Conservation (phyloP, 2,113 vertebrate species). For the Daphoenositta chrysoptera region DNA sequence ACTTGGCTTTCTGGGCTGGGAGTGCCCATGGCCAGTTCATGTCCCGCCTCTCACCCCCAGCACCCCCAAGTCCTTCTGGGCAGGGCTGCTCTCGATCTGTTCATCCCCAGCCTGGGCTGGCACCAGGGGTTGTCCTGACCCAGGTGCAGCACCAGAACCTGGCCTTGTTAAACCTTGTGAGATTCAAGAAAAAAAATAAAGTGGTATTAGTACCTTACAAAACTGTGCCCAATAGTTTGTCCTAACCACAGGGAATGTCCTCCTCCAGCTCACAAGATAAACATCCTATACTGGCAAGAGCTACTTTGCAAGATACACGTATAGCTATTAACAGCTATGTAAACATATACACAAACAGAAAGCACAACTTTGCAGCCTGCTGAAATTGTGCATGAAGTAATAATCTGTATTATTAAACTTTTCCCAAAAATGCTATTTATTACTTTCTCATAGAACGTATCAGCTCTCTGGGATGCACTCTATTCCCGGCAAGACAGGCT, state of each 20-base stretch:
- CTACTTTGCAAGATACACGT: not conserved
- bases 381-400: not conserved
- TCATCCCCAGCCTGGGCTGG: not conserved
- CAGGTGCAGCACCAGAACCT: not conserved
- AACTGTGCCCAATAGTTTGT: not conserved
- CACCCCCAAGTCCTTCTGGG: not conserved
- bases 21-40: not conserved
- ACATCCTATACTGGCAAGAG: not conserved
- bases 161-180: too few species aligned
- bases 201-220: too few species aligned
- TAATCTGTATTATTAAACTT: not conserved
- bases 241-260: not conserved
- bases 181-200: not conserved
- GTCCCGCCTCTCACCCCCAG: not conserved
- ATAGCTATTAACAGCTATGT: not conserved
- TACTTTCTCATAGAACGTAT: not conserved
- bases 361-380: not conserved
- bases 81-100: not conserved
- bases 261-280: not conserved
- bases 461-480: not conserved
- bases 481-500: not conserved
- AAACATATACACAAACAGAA: not conserved
- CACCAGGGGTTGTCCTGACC: not conserved
- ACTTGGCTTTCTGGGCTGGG: not conserved
- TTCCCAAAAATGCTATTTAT: not conserved